A percentile compares a stretch with the other conserved stretches of the same genome.
phyloP scores from a whole-genome alignment of 2,888 invertebrate genomes.

The Lumbricus terrestris region DNA sequence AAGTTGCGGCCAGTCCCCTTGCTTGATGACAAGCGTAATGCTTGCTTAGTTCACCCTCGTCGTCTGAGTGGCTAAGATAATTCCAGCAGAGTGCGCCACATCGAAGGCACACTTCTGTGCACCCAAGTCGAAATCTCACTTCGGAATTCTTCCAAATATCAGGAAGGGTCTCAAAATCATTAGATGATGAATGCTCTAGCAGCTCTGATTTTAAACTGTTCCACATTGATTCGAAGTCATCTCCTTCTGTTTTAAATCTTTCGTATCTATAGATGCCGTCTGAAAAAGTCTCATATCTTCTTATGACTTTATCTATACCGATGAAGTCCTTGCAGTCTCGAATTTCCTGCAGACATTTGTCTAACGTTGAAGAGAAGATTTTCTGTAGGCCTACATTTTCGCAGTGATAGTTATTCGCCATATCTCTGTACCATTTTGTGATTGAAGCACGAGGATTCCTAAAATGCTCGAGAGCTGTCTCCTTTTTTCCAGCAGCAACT shows the following conservation, averaged over 20 bases:
- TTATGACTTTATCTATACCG: background rate
- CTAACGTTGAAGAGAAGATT: background rate
- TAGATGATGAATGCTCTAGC: background rate
- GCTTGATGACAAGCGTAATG: background rate
- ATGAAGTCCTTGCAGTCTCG: background rate
- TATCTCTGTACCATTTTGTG: constrained; percentile 3
- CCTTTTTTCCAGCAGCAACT: background rate
- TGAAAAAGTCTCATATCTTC: background rate
- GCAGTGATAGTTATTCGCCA: background rate
- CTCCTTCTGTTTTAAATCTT: background rate
- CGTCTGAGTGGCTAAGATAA: background rate
- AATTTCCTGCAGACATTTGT: background rate
- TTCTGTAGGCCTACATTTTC: background rate
- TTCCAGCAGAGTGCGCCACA: background rate
- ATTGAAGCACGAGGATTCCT: background rate
- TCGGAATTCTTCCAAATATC: background rate
- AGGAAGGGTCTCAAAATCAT: background rate
- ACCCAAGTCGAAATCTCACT: background rate
- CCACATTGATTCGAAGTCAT: background rate
- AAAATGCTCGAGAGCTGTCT: background rate
- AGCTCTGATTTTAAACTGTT: background rate
- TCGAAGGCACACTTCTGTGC: background rate
- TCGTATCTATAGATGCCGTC: too few species aligned
- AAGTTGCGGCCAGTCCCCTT: background rate
- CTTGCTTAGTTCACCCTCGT: background rate